These are phyloP conservation scores for Melanerpes aurifrons DNA, from an alignment of 2,113 vertebrate genomes.

Conservation along the genomic window DNA sequence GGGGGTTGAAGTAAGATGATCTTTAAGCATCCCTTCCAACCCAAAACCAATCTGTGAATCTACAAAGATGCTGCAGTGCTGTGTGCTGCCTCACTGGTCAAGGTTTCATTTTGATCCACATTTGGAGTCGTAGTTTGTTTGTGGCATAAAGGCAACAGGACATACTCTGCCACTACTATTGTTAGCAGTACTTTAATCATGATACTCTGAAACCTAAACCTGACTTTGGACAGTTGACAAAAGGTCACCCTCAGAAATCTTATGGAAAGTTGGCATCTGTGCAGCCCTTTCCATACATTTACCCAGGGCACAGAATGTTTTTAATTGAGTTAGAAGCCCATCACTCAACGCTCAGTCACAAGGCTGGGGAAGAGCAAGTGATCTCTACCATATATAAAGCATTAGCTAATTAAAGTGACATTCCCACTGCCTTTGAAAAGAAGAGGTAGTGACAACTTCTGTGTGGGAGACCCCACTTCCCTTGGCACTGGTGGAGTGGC, in stretches of 20 bases:
- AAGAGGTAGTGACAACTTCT: not conserved
- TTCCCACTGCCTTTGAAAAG: not conserved
- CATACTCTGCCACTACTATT: not conserved
- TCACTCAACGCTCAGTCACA: not conserved
- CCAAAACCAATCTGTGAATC: too few relatives aligned
- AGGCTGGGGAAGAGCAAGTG: not conserved
- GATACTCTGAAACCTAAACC: slow-evolving; percentile 10
- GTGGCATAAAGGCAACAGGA: not conserved
- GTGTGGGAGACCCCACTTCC: not conserved
- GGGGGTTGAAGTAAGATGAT: too few relatives aligned
- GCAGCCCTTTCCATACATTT: not conserved
- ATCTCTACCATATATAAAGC: not conserved
- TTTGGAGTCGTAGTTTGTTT: not conserved
- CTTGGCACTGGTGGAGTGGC: not conserved
- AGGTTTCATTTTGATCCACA: not conserved
- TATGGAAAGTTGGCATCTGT: not conserved
- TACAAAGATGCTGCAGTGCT: rapidly evolving
- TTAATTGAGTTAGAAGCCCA: not conserved
- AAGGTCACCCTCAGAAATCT: slow-evolving; percentile 29
- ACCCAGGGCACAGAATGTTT: not conserved
- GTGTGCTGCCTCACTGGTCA: rapidly evolving
- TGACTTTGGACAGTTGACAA: not conserved
- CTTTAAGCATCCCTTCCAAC: too few relatives aligned
- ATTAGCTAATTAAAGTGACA: not conserved
- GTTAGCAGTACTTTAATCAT: not conserved